phyloP scores from a whole-genome alignment of 2,113 vertebrate species.

The Arizona elegans region DNA sequence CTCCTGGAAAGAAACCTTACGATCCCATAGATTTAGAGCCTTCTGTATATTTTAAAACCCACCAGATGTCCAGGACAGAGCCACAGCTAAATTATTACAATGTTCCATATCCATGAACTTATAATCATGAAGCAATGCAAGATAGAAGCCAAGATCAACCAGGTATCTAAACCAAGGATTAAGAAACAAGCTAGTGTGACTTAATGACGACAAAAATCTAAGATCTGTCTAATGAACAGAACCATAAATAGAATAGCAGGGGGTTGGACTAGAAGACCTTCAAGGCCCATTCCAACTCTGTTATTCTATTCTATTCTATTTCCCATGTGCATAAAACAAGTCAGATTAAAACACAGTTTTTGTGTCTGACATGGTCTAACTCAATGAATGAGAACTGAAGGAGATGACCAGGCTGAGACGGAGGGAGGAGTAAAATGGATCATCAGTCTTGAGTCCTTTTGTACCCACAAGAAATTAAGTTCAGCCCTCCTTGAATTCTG shows the following conservation, averaged over 20 bases:
- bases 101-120: neutral
- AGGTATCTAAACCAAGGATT: neutral
- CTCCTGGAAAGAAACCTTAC: neutral
- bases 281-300: no score
- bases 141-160: neutral
- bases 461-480: neutral
- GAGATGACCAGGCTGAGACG: neutral
- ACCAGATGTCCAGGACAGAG: neutral
- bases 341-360: neutral
- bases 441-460: neutral
- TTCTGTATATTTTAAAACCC: neutral
- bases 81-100: neutral
- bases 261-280: no score
- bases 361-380: neutral
- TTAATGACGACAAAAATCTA: neutral
- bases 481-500: neutral
- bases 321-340: neutral
- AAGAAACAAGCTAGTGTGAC: neutral
- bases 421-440: neutral
- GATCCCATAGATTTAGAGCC: neutral
- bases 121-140: neutral
- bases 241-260: neutral
- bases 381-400: neutral
- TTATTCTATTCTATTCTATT: no score
- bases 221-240: neutral